Base-by-base conservation (phyloP, 2,888 invertebrate species). In the Torymus auratus region DNA sequence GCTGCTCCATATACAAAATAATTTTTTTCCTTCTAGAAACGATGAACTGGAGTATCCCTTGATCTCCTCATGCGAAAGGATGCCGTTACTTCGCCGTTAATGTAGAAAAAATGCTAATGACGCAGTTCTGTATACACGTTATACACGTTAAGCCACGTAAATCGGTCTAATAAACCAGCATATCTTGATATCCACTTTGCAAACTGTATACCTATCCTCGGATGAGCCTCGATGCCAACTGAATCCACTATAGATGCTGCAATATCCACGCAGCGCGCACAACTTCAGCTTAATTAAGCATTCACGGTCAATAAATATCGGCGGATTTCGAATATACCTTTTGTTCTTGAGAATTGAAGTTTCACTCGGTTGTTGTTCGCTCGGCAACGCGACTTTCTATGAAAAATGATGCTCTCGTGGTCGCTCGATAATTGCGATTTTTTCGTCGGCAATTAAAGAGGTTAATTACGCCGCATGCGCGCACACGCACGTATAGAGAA, bases 361-460 rank as follows among this genome's bases (percentile, higher is more conserved):
- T 56, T 67, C 75, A 60, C 75, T 56, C n/a, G n/a, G n/a, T n/a
- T n/a, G n/a, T n/a, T n/a, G n/a, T n/a, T n/a, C 56, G 41, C 7
- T 41, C 41, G 41, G 7, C 64, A n/a, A n/a, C 53, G 5, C 12
- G 23, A 41, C 76, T 70, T 76, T 77, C 76, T 77, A 69, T 61
- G 23, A 64, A 41, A 74, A 68, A 53, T 61, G 15, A 64, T 55
- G 5, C 0, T 52, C 17, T n/a, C 73, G 72, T 65, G 67, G 55
- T 50, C 41, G 17, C 15, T 17, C 56, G 62, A 56, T 68, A 50
- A 61, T 73, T 56, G 14, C n/a, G 56, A 68, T 70, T 68, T 69
- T 79, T 74, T 62, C 41, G 20, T 41, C 7, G 23, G 7, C n/a
- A 61, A 75, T 71, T 71, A 76, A 68, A 3, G 52, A 68, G 76